phyloP scores from a whole-genome alignment of 2,797 vertebrate species.

The Crossoptilon crossoptilon region DNA sequence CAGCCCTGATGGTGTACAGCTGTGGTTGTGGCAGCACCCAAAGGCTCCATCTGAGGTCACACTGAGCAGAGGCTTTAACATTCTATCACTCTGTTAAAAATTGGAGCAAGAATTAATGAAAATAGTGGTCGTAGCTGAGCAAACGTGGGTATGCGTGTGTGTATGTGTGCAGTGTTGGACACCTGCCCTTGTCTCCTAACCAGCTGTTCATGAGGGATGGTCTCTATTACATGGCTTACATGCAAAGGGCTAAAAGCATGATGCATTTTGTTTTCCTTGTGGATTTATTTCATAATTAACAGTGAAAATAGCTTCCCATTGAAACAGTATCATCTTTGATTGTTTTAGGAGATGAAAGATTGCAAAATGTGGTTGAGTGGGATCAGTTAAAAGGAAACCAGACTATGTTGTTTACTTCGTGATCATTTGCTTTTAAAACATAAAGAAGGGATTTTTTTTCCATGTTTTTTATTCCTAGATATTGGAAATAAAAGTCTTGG shows the following conservation, averaged over 20 bases:
- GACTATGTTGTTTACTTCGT: background rate
- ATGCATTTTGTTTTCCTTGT: slow-evolving; percentile 34
- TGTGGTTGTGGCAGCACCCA: background rate
- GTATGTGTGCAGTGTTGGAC: background rate
- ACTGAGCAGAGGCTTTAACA: background rate
- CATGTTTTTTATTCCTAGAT: background rate
- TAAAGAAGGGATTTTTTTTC: background rate
- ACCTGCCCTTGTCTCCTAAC: background rate
- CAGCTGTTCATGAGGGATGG: background rate
- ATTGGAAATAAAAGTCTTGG: background rate
- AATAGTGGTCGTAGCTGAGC: background rate
- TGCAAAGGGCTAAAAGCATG: slow-evolving; percentile 5
- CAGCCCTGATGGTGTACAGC: background rate
- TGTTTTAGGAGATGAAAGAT: background rate
- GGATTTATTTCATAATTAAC: slow-evolving; percentile 48
- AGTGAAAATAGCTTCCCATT: background rate
- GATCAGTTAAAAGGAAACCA: background rate
- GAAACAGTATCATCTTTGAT: slow-evolving; percentile 11
- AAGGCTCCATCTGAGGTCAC: background rate
- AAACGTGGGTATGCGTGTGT: accelerated
- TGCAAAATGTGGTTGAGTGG: background rate
- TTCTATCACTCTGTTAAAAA: background rate
- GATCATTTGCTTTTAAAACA: background rate
- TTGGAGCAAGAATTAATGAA: background rate
- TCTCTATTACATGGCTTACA: background rate